Evolutionary conservation across 2,113 vertebrate species (phyloP).

Genomic region (Monarcha castaneiventris): DNA sequence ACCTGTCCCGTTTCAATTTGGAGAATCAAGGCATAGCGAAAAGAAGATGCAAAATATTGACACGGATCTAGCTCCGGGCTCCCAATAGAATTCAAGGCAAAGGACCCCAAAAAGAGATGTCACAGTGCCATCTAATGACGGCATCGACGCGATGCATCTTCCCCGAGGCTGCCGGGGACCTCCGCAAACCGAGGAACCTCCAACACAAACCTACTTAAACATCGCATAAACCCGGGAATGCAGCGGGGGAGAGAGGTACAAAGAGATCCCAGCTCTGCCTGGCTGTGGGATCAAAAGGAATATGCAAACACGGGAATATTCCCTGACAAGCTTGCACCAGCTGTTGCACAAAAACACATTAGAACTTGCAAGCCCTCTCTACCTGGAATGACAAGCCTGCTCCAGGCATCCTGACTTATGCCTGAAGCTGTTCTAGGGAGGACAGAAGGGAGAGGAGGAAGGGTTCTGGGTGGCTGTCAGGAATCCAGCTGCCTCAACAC

Average conservation of each 20-base stretch:
- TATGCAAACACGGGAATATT: neutral
- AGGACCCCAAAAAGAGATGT: neutral
- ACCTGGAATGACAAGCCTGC: neutral
- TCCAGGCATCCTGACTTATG: neutral
- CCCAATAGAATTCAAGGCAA: neutral
- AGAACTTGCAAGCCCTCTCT: neutral
- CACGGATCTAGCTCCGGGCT: neutral
- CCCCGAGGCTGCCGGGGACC: neutral
- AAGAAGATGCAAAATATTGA: neutral
- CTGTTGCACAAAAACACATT: neutral
- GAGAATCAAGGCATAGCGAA: neutral
- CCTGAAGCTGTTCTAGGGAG: neutral
- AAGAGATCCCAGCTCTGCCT: neutral
- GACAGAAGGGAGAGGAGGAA: neutral
- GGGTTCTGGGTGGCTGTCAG: neutral
- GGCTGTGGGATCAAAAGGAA: neutral
- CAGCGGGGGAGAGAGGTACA: neutral
- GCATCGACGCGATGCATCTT: neutral
- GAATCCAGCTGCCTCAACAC: neutral
- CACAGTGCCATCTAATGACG: slow-evolving; percentile 53
- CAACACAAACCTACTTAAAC: neutral
- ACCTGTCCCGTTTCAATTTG: neutral
- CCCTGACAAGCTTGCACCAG: neutral
- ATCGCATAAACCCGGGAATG: neutral
- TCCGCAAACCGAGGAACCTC: neutral